Base-by-base conservation (phyloP, 2,797 vertebrate genomes). In the Alfaro cultratus region DNA sequence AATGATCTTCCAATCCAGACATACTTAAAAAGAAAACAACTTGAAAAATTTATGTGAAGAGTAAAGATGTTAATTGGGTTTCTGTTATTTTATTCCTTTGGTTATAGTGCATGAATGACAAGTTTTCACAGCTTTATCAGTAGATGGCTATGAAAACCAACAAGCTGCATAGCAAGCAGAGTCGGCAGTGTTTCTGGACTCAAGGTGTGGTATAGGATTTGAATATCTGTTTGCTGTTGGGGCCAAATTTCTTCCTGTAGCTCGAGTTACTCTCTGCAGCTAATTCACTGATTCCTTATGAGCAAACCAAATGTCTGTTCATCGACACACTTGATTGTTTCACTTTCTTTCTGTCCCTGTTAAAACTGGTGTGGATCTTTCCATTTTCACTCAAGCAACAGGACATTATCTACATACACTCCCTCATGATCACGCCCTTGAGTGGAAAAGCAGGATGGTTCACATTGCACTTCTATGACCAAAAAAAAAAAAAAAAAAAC, bases 341-440 rank as follows among this genome's bases (percentile, higher is more conserved):
- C 1, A 10, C 7, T 60, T 29, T 79, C 11, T 80, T 71, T 74
- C 15, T 68, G 4, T 26, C 3, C 45, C 29, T 68, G 26, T 49
- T 62, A 2, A 53, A 81, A 76, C 4, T 10, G 6, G 7, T 46
- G 2, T 10, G 1, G 23, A 31, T 47, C 1, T 79, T 73, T 68
- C 64, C 64, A 41, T 68, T 4, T 73, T 39, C 15, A 15, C 4
- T 78, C 77, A 5, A 41, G 64, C n/a, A 7, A 1, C 21, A 11
- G n/a, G 29, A 41, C n/a, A 21, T 39, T n/a, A 75, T 78, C 76
- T 62, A 36, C 57, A 62, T 70, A 84, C 86, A 84, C 87, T 78
- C 84, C 78, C 67, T 75, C 43, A 23, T 76, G 71, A 86, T 85
- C 87, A 92, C 79, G 64, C 88, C 85, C 76, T 43, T 26, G 1